A percentile compares a stretch with the other conserved stretches of the same genome.
phyloP scores from a whole-genome alignment of 2,113 vertebrate genomes.

The Nanorana parkeri region DNA sequence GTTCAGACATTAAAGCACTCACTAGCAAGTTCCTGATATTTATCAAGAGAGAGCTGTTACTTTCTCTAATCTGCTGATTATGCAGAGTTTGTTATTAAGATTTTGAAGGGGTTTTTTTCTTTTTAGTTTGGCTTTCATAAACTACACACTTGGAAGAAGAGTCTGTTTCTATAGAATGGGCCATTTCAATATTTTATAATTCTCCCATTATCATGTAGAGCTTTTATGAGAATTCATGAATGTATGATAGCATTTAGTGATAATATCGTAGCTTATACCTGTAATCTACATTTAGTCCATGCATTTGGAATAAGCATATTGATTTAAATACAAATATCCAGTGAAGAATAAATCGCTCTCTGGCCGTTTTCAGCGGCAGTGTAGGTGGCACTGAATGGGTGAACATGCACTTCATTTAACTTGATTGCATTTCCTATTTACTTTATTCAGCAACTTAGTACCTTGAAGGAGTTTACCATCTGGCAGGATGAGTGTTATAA shows the following conservation, averaged over 20 bases:
- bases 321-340: neutral
- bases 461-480: constrained; percentile 42
- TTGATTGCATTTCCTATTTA: constrained; percentile 52
- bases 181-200: neutral
- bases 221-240: neutral
- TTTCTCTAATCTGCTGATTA: too few relatives aligned
- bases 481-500: constrained; percentile 41
- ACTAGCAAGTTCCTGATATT: too few relatives aligned
- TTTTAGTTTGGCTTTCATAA: too few relatives aligned
- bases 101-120: too few relatives aligned
- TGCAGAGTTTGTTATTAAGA: too few relatives aligned
- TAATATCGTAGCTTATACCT: neutral
- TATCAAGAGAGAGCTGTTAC: too few relatives aligned
- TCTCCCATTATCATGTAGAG: neutral
- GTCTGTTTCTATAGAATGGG: neutral
- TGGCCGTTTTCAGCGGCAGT: constrained; percentile 10
- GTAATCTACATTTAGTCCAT: neutral
- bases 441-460: constrained; percentile 46
- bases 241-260: neutral
- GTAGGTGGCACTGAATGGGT: constrained; percentile 12
- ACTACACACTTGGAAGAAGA: too few relatives aligned
- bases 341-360: neutral
- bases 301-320: neutral
- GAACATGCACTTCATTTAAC: constrained; percentile 43
- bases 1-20: too few relatives aligned